Conservation (phyloP, 2,797 vertebrate species). For the Trichosurus vulpecula region DNA sequence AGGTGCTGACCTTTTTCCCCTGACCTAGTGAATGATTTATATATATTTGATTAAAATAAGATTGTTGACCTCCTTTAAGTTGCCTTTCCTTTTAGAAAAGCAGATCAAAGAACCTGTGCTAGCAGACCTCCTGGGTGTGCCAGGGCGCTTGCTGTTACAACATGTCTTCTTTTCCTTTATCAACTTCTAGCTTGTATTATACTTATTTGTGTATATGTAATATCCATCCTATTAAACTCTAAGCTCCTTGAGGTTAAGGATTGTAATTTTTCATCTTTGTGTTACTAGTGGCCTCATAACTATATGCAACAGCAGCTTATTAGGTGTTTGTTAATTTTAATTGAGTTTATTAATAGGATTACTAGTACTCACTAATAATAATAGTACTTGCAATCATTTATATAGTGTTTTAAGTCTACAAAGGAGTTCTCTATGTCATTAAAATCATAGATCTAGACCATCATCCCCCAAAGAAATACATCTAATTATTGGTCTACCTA, state of each 20-base stretch:
- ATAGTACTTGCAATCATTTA: not conserved
- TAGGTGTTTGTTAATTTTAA: not conserved
- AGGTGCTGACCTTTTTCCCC: too few species aligned
- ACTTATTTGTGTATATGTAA: not conserved
- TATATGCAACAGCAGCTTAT: not conserved
- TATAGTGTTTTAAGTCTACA: not conserved
- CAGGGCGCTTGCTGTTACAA: too few species aligned
- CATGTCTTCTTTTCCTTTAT: not conserved
- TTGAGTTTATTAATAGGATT: not conserved
- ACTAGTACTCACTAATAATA: not conserved
- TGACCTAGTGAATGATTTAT: too few species aligned
- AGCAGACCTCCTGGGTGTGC: too few species aligned
- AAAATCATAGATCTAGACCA: not conserved
- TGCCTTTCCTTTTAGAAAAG: too few species aligned
- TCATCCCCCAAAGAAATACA: not conserved
- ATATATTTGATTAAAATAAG: too few species aligned
- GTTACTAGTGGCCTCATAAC: not conserved
- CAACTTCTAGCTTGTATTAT: not conserved
- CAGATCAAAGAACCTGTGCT: too few species aligned
- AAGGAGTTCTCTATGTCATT: not conserved
- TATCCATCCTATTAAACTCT: not conserved
- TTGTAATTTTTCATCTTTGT: not conserved
- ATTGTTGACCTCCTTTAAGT: too few species aligned
- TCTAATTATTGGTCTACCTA: not conserved
- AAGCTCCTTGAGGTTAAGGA: not conserved